These are phyloP conservation scores for Chaetops frenatus DNA, from an alignment of 2,113 vertebrate species.

Conservation along the genomic window DNA sequence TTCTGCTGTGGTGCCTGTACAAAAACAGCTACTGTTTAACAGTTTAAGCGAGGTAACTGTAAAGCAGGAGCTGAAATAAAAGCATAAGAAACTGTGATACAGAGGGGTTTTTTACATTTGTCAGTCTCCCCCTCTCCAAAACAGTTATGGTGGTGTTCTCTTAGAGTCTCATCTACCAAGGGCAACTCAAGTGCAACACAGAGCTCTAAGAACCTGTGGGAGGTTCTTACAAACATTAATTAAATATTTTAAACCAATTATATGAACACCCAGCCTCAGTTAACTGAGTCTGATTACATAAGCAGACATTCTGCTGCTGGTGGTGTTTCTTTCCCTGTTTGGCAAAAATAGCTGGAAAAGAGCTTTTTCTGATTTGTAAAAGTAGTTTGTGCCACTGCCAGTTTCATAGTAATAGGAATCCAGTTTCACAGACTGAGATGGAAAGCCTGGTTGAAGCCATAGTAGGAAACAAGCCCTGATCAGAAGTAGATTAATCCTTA, in stretches of 20 bases:
- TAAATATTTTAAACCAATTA: conserved; percentile 12
- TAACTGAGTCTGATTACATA: neutral
- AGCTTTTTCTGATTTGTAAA: neutral
- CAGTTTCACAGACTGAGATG: neutral
- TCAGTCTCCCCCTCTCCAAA: neutral
- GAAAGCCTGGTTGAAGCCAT: neutral
- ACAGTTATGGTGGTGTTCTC: neutral
- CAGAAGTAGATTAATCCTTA: neutral
- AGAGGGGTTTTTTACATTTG: neutral
- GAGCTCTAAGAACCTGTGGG: neutral
- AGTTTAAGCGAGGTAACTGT: neutral
- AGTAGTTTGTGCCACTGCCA: neutral
- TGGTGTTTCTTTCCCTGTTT: neutral
- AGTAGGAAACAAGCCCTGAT: neutral
- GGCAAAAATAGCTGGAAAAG: neutral
- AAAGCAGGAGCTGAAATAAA: neutral
- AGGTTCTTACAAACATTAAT: neutral
- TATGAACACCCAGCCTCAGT: neutral
- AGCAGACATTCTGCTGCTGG: neutral
- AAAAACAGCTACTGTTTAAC: neutral
- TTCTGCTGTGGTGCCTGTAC: neutral
- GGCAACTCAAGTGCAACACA: neutral
- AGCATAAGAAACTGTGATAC: neutral
- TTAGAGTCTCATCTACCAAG: neutral
- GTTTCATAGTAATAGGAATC: neutral